A percentile compares a stretch with the other conserved stretches of the same genome.
These are phyloP conservation scores for Agrilus cyanescens DNA, from an alignment of 2,888 invertebrate genomes.

Conservation along the genomic window DNA sequence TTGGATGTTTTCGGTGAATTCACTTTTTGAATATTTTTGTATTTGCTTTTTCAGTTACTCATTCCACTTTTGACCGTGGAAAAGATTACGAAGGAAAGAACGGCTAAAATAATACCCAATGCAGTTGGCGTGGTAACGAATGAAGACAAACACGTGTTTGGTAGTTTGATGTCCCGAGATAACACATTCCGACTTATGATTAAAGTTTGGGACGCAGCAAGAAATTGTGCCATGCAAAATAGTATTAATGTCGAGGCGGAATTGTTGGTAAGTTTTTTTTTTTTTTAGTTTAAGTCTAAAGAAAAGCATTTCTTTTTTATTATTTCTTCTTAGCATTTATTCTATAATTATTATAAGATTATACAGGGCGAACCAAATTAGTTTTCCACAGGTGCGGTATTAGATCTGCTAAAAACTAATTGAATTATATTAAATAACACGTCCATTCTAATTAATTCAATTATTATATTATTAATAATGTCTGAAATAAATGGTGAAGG, in stretches of 20 bases:
- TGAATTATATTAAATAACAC: too few relatives aligned
- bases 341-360: too few relatives aligned
- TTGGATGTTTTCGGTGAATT: background rate
- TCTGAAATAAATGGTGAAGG: too few relatives aligned
- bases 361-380: too few relatives aligned
- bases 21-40: too few relatives aligned
- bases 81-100: slow-evolving; percentile 85
- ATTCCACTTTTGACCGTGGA: slow-evolving; percentile 79
- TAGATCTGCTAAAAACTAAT: too few relatives aligned
- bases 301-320: too few relatives aligned
- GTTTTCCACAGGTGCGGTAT: too few relatives aligned
- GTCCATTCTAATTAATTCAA: too few relatives aligned
- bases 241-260: slow-evolving; percentile 25
- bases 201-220: slow-evolving; percentile 66
- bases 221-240: slow-evolving; percentile 26
- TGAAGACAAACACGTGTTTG: slow-evolving; percentile 79
- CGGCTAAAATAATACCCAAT: slow-evolving; percentile 88
- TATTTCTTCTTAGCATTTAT: too few relatives aligned
- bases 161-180: slow-evolving; percentile 80
- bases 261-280: slow-evolving; percentile 12
- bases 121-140: slow-evolving; percentile 82
- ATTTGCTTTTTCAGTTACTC: slow-evolving; percentile 50
- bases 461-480: too few relatives aligned
- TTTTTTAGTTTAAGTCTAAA: too few relatives aligned
- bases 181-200: slow-evolving; percentile 79